Evolutionary conservation across 2,797 vertebrate species (phyloP), one percentile per base, ranked within the genome.

Genomic region (Clarias platycephalus): DNA sequence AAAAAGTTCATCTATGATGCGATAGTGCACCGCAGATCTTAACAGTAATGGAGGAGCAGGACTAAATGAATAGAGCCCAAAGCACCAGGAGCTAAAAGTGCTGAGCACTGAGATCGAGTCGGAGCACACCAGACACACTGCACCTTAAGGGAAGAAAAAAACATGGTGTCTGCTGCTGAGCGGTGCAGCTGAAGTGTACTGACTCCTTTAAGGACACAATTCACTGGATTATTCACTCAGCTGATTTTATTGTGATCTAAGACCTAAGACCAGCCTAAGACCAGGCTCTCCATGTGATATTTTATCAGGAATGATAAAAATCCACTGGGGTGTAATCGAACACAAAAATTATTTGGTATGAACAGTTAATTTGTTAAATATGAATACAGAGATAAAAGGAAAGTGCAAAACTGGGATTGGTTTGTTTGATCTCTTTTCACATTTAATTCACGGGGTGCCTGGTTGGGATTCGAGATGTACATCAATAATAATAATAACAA

Each of bases 61-160:
- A 28, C n/a, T 18, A 15, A 74, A 49, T 49, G 1, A 49, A 72
- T 49, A 26, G 44, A 74, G 44, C 44, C n/a, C 15, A 26, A 74
- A 74, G 44, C 71, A 74, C 15, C 44, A 74, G 26, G 44, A 74
- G 71, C 44, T 55, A 53, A 53, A 74, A 74, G 44, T 74, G 44
- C 71, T 74, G 71, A 53, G 24, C 44, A 4, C 13, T 0, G 8
- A 74, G 44, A 55, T 74, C n/a, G 16, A 8, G 8, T 68, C 67
- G 12, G 16, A 31, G 16, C 18, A 37, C 31, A 68, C 31, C 4
- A 20, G 34, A 49, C 12, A 49, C 40, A 44, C 40, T 72, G 70
- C 10, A 49, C 22, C 24, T 49, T 3, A 10, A 72, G 0, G 13
- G 44, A 26, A 26, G 24, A 72, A 72, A n/a, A 72, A 44, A n/a